phyloP scores from a whole-genome alignment of 2,888 invertebrate genomes.

The Pimpla rufipes region DNA sequence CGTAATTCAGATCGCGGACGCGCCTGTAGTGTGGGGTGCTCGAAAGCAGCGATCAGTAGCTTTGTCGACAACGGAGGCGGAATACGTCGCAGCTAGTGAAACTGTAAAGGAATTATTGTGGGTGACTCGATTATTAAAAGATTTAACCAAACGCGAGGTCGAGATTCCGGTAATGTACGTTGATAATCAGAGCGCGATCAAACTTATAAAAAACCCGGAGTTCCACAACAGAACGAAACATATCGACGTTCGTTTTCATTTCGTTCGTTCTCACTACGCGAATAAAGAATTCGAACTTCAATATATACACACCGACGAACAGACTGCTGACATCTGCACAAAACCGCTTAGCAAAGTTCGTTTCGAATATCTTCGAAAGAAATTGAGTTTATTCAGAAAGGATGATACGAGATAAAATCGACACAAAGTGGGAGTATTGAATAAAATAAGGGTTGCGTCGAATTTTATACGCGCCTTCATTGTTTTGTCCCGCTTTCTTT shows the following conservation, averaged over 20 bases:
- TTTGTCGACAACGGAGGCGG: too few species aligned
- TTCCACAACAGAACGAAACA: slow-evolving; percentile 52
- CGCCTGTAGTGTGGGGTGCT: slow-evolving; percentile 32
- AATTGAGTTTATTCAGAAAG: neutral
- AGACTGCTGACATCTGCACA: slow-evolving; percentile 45
- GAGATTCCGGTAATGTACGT: slow-evolving; percentile 25
- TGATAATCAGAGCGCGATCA: slow-evolving; percentile 56
- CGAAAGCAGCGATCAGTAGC: slow-evolving; percentile 19
- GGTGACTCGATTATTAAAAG: neutral
- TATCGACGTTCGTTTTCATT: slow-evolving; percentile 40
- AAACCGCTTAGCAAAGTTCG: slow-evolving; percentile 15
- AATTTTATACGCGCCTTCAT: too few species aligned
- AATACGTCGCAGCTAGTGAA: slow-evolving; percentile 55
- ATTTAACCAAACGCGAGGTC: neutral
- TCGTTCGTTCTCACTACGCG: slow-evolving; percentile 28
- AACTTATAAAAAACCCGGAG: slow-evolving; percentile 55
- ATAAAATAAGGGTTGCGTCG: too few species aligned
- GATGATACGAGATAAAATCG: neutral
- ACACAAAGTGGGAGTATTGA: neutral
- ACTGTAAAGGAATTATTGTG: slow-evolving; percentile 48
- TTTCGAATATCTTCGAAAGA: neutral
- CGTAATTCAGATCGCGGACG: slow-evolving; percentile 51
- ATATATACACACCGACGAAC: slow-evolving; percentile 30
- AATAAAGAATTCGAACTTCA: slow-evolving; percentile 19
- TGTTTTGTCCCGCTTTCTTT: too few species aligned